Base-by-base conservation (phyloP, 1,140 invertebrate species). In the Plectrocnemia conspersa region DNA sequence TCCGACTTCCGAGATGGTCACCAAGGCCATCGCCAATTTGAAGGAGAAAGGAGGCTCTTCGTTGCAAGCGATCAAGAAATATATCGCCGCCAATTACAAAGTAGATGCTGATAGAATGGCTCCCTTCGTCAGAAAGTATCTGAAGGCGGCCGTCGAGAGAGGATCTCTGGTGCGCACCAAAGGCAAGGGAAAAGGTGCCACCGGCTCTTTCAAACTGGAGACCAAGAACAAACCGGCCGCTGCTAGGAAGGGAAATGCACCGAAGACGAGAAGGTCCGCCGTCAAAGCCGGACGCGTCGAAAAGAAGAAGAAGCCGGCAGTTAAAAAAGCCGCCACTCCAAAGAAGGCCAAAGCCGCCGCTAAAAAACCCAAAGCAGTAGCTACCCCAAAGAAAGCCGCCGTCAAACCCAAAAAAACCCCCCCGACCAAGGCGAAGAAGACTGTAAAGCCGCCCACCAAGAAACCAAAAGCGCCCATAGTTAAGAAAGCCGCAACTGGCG, bases 11-110 rank as follows among this genome's bases (percentile, higher is more conserved):
- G n/a, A n/a, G n/a, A n/a, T 78, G 77, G 75, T 84, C 3, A 74
- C 68, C 49, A 73, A 68, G 46, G 80, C 82, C n/a, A 82, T 85
- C 60, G 73, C 70, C 42, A 70, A 66, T 25, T 64, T 84, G 49
- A 82, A 82, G 54, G 80, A 82, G 59, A 71, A 77, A 38, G 73
- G 74, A 48, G 80, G 80, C 11, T 81, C 78, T 1, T 81, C 79
- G 1, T 65, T n/a, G n/a, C n/a, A n/a, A n/a, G n/a, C n/a, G n/a
- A n/a, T n/a, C n/a, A n/a, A n/a, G n/a, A n/a, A n/a, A 64, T 82
- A 82, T 68, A 77, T 82, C 42, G 65, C 72, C 13, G 69, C 74
- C 2, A 75, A 72, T 32, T 81, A 80, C 68, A 79, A 79, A 40
- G 68, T 80, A 19, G 79, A 81, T 65, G 70, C 72, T 13, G 77